Conservation (phyloP, 2,113 vertebrate species). For the Grallaria varia region DNA sequence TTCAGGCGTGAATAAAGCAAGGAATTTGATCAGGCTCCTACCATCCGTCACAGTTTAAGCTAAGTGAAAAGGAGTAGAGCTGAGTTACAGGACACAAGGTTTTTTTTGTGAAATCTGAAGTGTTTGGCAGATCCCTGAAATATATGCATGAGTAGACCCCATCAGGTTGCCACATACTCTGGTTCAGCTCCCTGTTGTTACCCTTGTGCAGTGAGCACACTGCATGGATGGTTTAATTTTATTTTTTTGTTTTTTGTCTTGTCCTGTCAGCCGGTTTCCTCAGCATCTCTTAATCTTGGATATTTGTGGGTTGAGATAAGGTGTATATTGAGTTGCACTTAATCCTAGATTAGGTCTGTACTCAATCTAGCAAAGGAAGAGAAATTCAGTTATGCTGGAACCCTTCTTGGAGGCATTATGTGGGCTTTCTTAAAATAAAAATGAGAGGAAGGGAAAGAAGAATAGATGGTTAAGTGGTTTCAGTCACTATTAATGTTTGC, state of each 20-base stretch:
- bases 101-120: neutral
- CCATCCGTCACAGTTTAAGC: neutral
- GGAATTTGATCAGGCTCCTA: slow-evolving; percentile 54
- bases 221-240: neutral
- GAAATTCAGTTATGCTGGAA: neutral
- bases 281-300: neutral
- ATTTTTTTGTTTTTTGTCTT: neutral
- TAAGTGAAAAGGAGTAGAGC: slow-evolving; percentile 2
- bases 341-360: neutral
- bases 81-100: neutral
- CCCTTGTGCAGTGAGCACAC: fast-evolving
- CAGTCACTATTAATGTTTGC: slow-evolving; percentile 8
- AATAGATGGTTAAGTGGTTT: slow-evolving; percentile 34
- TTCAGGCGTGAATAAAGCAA: slow-evolving; percentile 47
- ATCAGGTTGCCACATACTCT: fast-evolving
- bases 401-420: neutral
- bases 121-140: neutral
- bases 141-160: neutral
- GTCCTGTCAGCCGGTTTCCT: neutral
- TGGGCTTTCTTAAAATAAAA: slow-evolving; percentile 29
- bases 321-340: neutral
- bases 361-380: neutral
- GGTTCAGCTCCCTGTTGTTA: neutral
- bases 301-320: neutral
- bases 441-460: neutral